Conservation (phyloP, 1,140 invertebrate species). For the Augochlora pura region DNA sequence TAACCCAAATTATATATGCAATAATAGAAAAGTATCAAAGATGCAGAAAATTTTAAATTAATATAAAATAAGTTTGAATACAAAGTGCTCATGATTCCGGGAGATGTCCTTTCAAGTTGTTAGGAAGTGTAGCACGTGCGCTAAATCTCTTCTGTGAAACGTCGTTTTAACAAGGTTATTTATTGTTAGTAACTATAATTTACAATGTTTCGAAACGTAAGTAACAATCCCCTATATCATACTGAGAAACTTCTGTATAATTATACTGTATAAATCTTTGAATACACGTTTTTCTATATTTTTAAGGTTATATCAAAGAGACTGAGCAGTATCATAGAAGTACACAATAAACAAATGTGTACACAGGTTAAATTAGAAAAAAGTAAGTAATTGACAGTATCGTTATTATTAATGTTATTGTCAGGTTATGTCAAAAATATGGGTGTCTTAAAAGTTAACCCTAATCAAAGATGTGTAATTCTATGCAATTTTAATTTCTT, state of each 20-base stretch:
- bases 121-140: too few relatives aligned
- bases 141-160: too few relatives aligned
- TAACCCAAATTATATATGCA: too few relatives aligned
- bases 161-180: background rate
- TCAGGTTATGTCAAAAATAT: too few relatives aligned
- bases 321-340: background rate
- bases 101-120: too few relatives aligned
- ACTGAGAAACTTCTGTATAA: background rate
- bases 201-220: conserved; percentile 40
- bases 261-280: background rate
- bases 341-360: background rate
- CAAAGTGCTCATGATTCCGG: too few relatives aligned
- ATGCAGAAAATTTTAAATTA: too few relatives aligned
- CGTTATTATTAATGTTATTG: background rate
- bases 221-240: background rate
- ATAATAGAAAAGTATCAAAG: too few relatives aligned
- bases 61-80: too few relatives aligned
- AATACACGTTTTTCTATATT: background rate
- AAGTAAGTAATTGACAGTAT: conserved; percentile 51
- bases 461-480: too few relatives aligned
- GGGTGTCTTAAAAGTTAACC: too few relatives aligned
- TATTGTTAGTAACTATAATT: background rate
- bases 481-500: too few relatives aligned
- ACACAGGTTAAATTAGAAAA: conserved; percentile 58
- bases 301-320: conserved; percentile 40